Percentiles rank a stretch among this genome's conserved stretches.
phyloP scores from a whole-genome alignment of 2,797 vertebrate genomes.

The Botia almorhae region DNA sequence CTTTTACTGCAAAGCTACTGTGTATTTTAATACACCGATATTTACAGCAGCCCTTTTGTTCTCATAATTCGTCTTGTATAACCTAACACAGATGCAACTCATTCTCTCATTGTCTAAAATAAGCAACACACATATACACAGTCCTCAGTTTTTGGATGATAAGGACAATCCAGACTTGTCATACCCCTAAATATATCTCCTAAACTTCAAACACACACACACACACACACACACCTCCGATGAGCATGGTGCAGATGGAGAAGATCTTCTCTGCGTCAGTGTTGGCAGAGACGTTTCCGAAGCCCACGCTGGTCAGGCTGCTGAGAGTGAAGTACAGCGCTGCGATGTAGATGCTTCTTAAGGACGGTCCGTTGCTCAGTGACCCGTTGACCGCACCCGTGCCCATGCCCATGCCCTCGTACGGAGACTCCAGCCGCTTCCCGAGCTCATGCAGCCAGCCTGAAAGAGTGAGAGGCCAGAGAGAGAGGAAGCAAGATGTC shows the following conservation, averaged over 20 bases:
- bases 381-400: slow-evolving; percentile 57
- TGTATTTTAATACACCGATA: not conserved
- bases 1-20: not conserved
- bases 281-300: slow-evolving; percentile 97
- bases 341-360: slow-evolving; percentile 93
- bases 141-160: slow-evolving; percentile 12
- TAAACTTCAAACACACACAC: slow-evolving; percentile 10
- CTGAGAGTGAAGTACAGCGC: slow-evolving; percentile 97
- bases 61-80: not conserved
- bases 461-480: slow-evolving; percentile 60
- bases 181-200: not conserved
- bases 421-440: slow-evolving; percentile 92
- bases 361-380: slow-evolving; percentile 77
- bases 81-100: not conserved
- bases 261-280: slow-evolving; percentile 97
- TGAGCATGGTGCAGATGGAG: slow-evolving; percentile 96
- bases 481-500: not conserved
- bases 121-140: not conserved
- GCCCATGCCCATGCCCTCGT: slow-evolving; percentile 67
- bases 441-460: slow-evolving; percentile 97
- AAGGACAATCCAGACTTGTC: not conserved
- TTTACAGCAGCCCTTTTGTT: not conserved
- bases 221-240: slow-evolving; percentile 81
- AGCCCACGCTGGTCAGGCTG: slow-evolving; percentile 98
- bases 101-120: not conserved